These are phyloP conservation scores for Bombus sibiricus DNA, from an alignment of 1,140 invertebrate species.

Conservation along the genomic window DNA sequence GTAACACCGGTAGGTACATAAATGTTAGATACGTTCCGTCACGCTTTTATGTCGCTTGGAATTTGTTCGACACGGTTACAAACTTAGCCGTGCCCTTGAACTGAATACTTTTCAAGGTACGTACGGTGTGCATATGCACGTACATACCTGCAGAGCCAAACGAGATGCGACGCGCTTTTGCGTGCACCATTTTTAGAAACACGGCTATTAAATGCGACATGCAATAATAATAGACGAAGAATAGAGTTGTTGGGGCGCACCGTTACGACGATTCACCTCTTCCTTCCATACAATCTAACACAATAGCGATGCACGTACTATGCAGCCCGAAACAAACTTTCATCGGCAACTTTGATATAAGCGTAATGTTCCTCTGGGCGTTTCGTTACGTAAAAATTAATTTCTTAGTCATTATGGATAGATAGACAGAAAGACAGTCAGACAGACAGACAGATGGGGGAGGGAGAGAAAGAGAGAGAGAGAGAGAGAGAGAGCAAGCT, in stretches of 20 bases:
- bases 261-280: background rate
- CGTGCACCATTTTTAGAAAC: slow-evolving; percentile 58
- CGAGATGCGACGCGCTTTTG: slow-evolving; percentile 60
- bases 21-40: slow-evolving; percentile 40
- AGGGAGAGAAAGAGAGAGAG: accelerated
- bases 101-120: slow-evolving; percentile 72
- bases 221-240: slow-evolving; percentile 52
- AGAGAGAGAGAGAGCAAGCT: background rate
- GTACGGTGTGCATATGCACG: slow-evolving; percentile 46
- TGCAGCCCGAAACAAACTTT: background rate
- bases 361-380: too few species aligned
- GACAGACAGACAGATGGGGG: too few species aligned
- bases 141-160: slow-evolving; percentile 48
- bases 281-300: background rate
- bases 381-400: background rate
- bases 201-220: slow-evolving; percentile 54
- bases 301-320: background rate
- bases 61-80: slow-evolving; percentile 65
- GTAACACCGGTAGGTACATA: slow-evolving; percentile 8
- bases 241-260: background rate
- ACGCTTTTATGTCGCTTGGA: slow-evolving; percentile 56
- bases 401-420: background rate
- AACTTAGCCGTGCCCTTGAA: slow-evolving; percentile 73
- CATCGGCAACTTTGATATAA: background rate
- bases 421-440: too few species aligned